Evolutionary conservation across 1,140 invertebrate species (phyloP).

Genomic region (Tyrophagus putrescentiae): DNA sequence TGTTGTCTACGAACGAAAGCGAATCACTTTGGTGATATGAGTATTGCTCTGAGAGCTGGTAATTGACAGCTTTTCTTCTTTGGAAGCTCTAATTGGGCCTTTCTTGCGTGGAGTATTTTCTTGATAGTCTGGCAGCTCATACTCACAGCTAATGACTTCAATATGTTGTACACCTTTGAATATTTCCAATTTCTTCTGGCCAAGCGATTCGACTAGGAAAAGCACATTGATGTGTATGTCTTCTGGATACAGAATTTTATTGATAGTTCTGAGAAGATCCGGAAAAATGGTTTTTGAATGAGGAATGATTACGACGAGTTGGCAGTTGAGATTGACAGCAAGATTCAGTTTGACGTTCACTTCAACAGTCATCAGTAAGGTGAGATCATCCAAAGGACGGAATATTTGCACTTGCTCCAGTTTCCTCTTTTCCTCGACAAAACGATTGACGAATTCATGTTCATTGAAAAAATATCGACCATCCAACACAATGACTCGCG

Average conservation of each 20-base stretch:
- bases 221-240: background rate
- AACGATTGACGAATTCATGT: background rate
- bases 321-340: background rate
- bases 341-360: background rate
- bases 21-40: too few relatives aligned
- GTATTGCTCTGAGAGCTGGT: too few relatives aligned
- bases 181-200: background rate
- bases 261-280: background rate
- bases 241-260: background rate
- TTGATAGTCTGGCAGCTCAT: too few relatives aligned
- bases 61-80: too few relatives aligned
- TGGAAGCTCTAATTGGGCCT: too few relatives aligned
- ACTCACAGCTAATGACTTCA: too few relatives aligned
- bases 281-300: conserved; percentile 2
- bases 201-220: background rate
- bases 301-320: background rate
- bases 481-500: background rate
- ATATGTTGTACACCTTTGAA: too few relatives aligned
- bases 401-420: background rate
- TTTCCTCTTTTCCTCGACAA: background rate
- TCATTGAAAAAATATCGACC: background rate
- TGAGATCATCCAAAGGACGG: background rate
- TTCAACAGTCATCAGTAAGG: background rate
- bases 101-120: too few relatives aligned
- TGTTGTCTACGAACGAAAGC: too few relatives aligned